These are phyloP conservation scores for Nomada ruficornis DNA, from an alignment of 2,888 invertebrate species.

Conservation along the genomic window DNA sequence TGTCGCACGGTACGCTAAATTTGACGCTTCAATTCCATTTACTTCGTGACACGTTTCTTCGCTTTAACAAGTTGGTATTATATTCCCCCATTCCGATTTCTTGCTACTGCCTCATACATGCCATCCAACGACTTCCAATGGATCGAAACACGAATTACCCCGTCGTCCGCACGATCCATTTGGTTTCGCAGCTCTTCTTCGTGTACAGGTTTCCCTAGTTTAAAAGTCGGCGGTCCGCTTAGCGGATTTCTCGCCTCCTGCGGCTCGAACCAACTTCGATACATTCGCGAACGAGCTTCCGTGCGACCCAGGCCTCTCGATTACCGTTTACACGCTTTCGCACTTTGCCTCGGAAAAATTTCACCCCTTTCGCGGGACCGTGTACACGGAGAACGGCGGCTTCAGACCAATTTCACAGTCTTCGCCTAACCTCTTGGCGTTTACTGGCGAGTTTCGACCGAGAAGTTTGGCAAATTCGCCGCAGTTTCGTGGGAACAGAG, in stretches of 20 bases:
- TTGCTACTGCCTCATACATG: too few species aligned
- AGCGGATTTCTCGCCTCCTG: not conserved
- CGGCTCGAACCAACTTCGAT: not conserved
- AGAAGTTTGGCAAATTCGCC: not conserved
- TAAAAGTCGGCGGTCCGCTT: not conserved
- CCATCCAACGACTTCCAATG: too few species aligned
- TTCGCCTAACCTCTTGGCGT: conserved; percentile 1
- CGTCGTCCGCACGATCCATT: too few species aligned
- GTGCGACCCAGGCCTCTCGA: not conserved
- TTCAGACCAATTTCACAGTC: not conserved
- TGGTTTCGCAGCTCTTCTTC: too few species aligned
- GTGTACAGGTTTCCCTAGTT: too few species aligned
- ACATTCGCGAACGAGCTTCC: not conserved
- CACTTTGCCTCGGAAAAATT: conserved; percentile 8
- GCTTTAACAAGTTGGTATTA: too few species aligned
- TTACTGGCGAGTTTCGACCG: not conserved
- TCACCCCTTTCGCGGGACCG: not conserved
- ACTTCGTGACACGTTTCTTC: too few species aligned
- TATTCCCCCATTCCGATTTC: too few species aligned
- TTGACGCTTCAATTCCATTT: too few species aligned
- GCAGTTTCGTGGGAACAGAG: too few species aligned
- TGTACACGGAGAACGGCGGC: not conserved
- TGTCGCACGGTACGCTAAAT: too few species aligned
- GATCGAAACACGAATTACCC: too few species aligned
- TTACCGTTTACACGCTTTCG: conserved; percentile 15